These are phyloP conservation scores for Drosophila fuyamai DNA, from an alignment of 1,140 invertebrate genomes.

Conservation along the genomic window DNA sequence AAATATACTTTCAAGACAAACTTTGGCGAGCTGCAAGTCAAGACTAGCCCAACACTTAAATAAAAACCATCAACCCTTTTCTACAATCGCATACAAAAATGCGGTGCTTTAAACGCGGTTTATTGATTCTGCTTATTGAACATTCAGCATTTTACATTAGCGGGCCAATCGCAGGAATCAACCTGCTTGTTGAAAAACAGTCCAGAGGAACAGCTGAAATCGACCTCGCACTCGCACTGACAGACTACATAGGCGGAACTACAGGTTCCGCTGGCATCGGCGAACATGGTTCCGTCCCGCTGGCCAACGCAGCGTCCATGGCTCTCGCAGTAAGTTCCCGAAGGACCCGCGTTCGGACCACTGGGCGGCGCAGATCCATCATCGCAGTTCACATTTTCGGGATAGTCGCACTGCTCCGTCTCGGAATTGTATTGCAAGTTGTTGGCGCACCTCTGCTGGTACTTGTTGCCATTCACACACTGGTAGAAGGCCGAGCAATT, in stretches of 20 bases:
- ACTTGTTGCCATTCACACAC: constrained; percentile 36
- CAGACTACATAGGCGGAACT: constrained; percentile 48
- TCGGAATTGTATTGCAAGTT: constrained; percentile 52
- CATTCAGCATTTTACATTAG: constrained; percentile 35
- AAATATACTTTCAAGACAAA: no score
- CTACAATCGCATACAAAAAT: background rate
- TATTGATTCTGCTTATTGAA: no score
- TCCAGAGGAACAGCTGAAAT: constrained; percentile 21
- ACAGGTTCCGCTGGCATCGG: background rate
- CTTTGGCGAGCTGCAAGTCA: no score
- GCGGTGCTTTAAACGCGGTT: constrained; percentile 35
- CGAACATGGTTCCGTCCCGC: constrained; percentile 38
- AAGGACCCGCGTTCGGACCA: constrained; percentile 65
- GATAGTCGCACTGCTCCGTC: constrained; percentile 43
- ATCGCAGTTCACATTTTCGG: constrained; percentile 48
- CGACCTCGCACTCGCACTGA: constrained; percentile 68
- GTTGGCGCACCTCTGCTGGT: constrained; percentile 36
- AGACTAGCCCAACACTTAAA: background rate
- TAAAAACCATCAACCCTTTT: background rate
- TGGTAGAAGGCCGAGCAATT: constrained; percentile 63
- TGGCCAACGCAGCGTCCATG: constrained; percentile 41
- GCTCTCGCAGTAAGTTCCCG: constrained; percentile 60
- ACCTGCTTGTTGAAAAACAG: constrained; percentile 18
- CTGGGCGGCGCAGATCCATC: constrained; percentile 58
- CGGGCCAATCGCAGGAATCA: constrained; percentile 50